phyloP scores from a whole-genome alignment of 2,797 vertebrate genomes.

The Otolemur crassicaudatus region DNA sequence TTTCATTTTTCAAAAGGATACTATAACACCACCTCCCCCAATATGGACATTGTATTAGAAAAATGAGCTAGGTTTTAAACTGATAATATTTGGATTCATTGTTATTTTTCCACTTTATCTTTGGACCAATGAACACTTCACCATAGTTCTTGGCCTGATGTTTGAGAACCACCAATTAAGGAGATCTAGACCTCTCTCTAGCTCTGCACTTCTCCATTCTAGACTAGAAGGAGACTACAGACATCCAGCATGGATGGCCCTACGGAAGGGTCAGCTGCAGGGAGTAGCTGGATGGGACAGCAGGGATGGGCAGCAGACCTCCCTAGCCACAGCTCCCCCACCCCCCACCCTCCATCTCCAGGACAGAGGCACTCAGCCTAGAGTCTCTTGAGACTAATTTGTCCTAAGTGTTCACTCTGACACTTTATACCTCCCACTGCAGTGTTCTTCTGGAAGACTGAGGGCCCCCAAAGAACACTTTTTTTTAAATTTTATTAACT shows the following conservation, averaged over 20 bases:
- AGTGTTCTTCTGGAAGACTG: neutral
- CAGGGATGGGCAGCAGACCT: neutral
- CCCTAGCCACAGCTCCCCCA: neutral
- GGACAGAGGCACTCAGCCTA: neutral
- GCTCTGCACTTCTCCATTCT: neutral
- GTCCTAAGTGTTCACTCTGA: neutral
- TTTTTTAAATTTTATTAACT: neutral
- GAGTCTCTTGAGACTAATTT: neutral
- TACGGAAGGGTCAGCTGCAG: neutral
- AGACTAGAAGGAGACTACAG: neutral
- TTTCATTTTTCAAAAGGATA: constrained; percentile 48
- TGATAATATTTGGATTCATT: constrained; percentile 18
- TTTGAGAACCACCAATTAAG: neutral
- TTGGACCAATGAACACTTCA: neutral
- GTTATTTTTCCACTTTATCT: no score
- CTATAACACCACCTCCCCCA: neutral
- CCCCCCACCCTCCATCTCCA: accelerated
- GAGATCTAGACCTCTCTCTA: neutral
- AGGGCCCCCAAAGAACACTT: neutral
- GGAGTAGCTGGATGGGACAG: neutral
- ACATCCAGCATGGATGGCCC: neutral
- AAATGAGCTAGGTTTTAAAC: constrained; percentile 5
- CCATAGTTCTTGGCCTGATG: neutral
- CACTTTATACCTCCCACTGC: neutral
- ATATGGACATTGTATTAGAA: neutral